Evolutionary conservation across 2,888 invertebrate genomes (phyloP).

Genomic region (Chrysodeixis includens): DNA sequence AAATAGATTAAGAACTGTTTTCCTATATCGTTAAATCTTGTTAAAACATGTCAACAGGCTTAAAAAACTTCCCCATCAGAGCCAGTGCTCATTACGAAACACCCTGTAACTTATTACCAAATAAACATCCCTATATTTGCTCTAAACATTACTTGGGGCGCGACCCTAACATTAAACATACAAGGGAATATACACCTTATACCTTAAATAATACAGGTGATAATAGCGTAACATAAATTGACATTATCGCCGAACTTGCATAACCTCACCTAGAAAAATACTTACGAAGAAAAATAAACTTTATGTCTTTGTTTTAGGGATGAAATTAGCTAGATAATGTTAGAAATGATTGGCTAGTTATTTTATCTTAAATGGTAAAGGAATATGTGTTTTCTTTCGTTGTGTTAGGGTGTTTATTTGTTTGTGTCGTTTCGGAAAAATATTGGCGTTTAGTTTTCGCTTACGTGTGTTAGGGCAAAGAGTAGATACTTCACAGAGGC

Average conservation of each 20-base stretch:
- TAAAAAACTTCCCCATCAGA: slow-evolving; percentile 45
- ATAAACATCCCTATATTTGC: slow-evolving; percentile 52
- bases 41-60: slow-evolving; percentile 32
- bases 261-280: slow-evolving; percentile 12
- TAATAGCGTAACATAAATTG: not conserved
- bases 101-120: slow-evolving; percentile 54
- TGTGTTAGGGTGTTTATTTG: not conserved
- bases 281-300: slow-evolving; percentile 22
- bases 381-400: not conserved
- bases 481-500: not conserved
- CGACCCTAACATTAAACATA: slow-evolving; percentile 20
- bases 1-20: not conserved
- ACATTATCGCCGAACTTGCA: slow-evolving; percentile 26
- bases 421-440: slow-evolving; percentile 6
- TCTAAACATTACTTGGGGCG: slow-evolving; percentile 43
- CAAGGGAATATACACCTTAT: slow-evolving; percentile 21
- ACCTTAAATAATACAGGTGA: rapidly evolving
- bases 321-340: slow-evolving; percentile 29
- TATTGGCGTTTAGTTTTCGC: slow-evolving; percentile 36
- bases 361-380: not conserved
- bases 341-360: slow-evolving; percentile 12
- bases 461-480: slow-evolving; percentile 28
- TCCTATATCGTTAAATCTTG: slow-evolving; percentile 19
- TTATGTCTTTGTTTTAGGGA: slow-evolving; percentile 20
- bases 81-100: slow-evolving; percentile 45